These are phyloP conservation scores for Leucosticte australis DNA, from an alignment of 2,113 vertebrate species.

Conservation along the genomic window DNA sequence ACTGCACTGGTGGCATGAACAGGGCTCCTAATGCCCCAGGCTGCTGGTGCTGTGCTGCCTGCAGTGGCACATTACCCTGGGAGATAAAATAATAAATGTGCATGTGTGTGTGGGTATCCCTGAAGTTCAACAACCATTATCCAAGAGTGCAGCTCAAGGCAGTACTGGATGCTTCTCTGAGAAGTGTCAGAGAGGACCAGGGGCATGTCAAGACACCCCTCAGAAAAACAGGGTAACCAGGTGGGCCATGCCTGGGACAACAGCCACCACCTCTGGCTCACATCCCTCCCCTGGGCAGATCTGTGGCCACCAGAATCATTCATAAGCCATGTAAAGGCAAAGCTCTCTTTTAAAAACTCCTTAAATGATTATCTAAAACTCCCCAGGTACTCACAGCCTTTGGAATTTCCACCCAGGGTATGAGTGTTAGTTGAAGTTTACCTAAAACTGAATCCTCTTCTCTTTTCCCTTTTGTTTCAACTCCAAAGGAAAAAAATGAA, in stretches of 20 bases:
- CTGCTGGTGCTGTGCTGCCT: neutral
- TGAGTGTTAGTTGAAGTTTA: neutral
- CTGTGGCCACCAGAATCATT: neutral
- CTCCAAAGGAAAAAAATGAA: neutral
- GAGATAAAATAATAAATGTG: neutral
- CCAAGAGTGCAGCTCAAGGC: neutral
- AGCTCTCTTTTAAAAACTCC: neutral
- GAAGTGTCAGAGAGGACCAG: neutral
- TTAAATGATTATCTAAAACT: neutral
- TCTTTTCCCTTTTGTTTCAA: neutral
- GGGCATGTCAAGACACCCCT: neutral
- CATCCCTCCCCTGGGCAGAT: neutral
- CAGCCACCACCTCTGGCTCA: neutral
- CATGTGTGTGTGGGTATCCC: neutral
- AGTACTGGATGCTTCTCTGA: neutral
- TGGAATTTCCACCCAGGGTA: neutral
- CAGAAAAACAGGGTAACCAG: neutral
- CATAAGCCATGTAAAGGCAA: neutral
- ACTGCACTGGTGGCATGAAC: neutral
- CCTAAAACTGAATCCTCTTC: neutral
- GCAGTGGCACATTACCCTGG: neutral
- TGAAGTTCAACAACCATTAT: neutral
- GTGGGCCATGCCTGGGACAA: neutral
- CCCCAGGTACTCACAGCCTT: neutral
- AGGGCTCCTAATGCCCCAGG: neutral